A percentile compares a stretch with the other conserved stretches of the same genome.
Evolutionary conservation across 2,888 invertebrate species (phyloP).

Genomic region (Tholera decimalis): DNA sequence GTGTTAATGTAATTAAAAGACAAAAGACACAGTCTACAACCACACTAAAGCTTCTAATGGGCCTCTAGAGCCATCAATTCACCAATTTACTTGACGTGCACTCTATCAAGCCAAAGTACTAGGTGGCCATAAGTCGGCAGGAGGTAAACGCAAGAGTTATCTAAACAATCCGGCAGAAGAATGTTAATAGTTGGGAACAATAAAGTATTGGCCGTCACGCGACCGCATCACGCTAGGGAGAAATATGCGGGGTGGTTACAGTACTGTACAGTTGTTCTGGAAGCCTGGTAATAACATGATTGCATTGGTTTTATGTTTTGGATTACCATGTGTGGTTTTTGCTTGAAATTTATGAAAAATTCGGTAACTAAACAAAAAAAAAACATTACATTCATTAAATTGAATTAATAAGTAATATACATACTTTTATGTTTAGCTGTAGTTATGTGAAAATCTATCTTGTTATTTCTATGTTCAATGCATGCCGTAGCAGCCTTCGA

Average conservation of each 20-base stretch:
- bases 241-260: conserved; percentile 62
- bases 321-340: neutral
- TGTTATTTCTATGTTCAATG: no score
- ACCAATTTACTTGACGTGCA: conserved; percentile 46
- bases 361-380: neutral
- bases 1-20: neutral
- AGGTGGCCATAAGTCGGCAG: conserved; percentile 58
- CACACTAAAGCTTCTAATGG: neutral
- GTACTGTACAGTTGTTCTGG: conserved; percentile 48
- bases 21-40: neutral
- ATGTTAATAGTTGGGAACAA: conserved; percentile 88
- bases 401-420: no score
- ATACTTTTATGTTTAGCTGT: no score
- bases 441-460: neutral
- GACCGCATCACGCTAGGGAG: conserved; percentile 80
- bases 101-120: conserved; percentile 56
- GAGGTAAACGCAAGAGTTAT: conserved; percentile 75
- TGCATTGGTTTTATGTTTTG: conserved; percentile 29
- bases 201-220: conserved; percentile 84
- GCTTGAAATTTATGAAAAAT: neutral
- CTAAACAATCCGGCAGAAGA: conserved; percentile 88
- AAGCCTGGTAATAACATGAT: conserved; percentile 50
- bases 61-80: conserved; percentile 29
- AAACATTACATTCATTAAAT: no score
- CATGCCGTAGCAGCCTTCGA: no score